Conservation (phyloP, 2,113 vertebrate species). For the Pelmatolapia mariae region DNA sequence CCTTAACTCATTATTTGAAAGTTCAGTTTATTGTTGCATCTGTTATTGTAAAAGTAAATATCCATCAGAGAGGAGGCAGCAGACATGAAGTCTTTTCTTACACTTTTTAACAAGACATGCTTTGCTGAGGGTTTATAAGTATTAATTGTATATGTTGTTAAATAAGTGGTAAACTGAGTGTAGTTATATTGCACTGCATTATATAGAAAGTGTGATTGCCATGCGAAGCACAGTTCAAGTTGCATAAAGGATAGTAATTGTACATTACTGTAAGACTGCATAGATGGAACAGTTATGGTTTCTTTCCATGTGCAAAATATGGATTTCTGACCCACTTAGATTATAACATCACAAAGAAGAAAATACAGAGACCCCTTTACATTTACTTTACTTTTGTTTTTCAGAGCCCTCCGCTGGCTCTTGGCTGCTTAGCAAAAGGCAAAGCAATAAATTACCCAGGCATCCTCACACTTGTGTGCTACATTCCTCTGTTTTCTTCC, state of each 20-base stretch:
- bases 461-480: background rate
- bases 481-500: background rate
- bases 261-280: background rate
- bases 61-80: too few species aligned
- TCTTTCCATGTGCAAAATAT: background rate
- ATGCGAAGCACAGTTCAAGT: rapidly evolving
- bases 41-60: background rate
- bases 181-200: background rate
- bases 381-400: background rate
- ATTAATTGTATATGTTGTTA: background rate
- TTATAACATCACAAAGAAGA: background rate
- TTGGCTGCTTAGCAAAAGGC: background rate
- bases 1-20: background rate
- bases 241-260: rapidly evolving
- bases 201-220: background rate
- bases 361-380: background rate
- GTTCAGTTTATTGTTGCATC: background rate
- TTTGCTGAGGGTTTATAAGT: background rate
- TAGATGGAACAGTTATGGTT: background rate
- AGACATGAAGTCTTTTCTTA: background rate
- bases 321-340: background rate
- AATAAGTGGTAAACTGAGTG: background rate
- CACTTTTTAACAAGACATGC: background rate
- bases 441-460: background rate
- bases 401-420: background rate